Conservation (phyloP, 2,888 invertebrate genomes). For the Sympetrum striolatum region DNA sequence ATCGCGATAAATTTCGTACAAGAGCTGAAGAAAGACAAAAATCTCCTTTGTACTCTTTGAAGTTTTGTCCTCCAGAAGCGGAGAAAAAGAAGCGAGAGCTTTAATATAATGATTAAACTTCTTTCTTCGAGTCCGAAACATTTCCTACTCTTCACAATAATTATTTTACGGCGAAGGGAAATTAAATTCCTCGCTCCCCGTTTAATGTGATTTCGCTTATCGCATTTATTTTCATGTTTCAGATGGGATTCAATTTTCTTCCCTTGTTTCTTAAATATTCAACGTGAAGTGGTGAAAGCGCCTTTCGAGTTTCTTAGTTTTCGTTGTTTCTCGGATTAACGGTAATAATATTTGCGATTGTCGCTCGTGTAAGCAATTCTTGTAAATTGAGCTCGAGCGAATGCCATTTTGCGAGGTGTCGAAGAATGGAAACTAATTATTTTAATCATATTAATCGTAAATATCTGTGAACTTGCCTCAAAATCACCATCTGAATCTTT, state of each 20-base stretch:
- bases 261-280: too few relatives aligned
- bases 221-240: neutral
- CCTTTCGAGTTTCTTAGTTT: too few relatives aligned
- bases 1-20: neutral
- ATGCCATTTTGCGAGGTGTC: too few relatives aligned
- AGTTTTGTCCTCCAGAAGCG: neutral
- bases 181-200: neutral
- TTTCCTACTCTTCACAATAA: neutral
- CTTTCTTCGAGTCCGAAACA: neutral
- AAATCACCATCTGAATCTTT: too few relatives aligned
- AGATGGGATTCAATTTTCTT: neutral
- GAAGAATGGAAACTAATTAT: too few relatives aligned
- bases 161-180: neutral
- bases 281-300: too few relatives aligned
- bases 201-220: neutral
- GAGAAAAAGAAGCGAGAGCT: neutral
- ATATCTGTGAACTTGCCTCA: too few relatives aligned
- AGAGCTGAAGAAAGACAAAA: neutral
- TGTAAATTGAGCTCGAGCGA: too few relatives aligned
- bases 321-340: too few relatives aligned
- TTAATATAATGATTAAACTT: neutral
- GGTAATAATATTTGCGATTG: too few relatives aligned
- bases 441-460: too few relatives aligned
- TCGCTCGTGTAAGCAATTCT: too few relatives aligned
- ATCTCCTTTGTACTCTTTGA: neutral